Percentiles rank a stretch among this genome's conserved stretches.
Conservation (phyloP, 2,113 vertebrate species). For the Trematomus loennbergii region DNA sequence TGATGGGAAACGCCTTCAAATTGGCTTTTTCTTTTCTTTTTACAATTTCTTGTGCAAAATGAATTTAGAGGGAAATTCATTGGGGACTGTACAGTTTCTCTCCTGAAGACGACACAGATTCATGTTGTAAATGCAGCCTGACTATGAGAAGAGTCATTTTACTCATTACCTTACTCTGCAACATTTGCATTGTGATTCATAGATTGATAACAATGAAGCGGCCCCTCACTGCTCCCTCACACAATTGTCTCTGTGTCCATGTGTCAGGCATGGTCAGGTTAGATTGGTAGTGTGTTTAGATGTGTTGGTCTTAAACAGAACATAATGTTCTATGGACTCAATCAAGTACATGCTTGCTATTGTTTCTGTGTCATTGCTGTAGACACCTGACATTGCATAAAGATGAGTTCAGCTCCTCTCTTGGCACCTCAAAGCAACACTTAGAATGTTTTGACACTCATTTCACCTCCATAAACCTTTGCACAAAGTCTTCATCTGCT, state of each 20-base stretch:
- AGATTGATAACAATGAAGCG: neutral
- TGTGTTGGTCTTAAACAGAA: conserved; percentile 22
- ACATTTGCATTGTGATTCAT: neutral
- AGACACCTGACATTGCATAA: conserved; percentile 61
- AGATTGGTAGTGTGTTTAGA: conserved; percentile 15
- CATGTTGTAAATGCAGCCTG: neutral
- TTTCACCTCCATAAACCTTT: conserved; percentile 37
- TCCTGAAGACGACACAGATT: neutral
- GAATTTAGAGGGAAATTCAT: neutral
- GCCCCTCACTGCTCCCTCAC: too few species aligned
- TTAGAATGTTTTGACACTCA: conserved; percentile 41
- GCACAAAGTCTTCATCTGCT: conserved; percentile 46
- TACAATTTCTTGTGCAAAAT: neutral
- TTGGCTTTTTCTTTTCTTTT: neutral
- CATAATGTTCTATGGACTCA: conserved; percentile 29
- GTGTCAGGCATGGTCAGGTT: neutral
- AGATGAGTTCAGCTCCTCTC: conserved; percentile 67
- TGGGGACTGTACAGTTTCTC: neutral
- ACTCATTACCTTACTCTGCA: neutral
- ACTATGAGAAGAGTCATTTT: neutral
- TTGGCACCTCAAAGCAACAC: conserved; percentile 39
- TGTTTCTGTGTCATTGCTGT: conserved; percentile 49
- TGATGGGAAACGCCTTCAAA: neutral
- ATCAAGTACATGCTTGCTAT: conserved; percentile 39
- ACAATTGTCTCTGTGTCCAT: neutral